Base-by-base conservation (phyloP, 2,797 vertebrate genomes). In the Esox masquinongy region DNA sequence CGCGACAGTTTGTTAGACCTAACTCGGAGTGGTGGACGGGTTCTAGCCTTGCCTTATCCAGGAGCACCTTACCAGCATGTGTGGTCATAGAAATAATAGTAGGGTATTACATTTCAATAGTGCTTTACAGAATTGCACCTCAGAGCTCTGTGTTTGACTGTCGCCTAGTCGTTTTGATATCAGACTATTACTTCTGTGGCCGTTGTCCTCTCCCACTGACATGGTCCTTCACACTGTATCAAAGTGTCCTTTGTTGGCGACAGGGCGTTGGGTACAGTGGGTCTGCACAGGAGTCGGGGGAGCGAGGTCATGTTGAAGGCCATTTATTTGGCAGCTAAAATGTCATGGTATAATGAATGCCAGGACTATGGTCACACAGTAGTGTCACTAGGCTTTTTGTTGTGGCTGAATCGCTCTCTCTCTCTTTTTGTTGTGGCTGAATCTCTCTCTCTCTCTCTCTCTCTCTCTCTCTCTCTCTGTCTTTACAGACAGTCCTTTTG, bases 181-280 rank as follows among this genome's bases (percentile, higher is more conserved):
- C 64, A 19, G 64, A 12, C 26, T 34, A 31, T 5, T 31, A 31
- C 73, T 79, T 49, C 79, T 49, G 79, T 70, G 56, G 84, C 74
- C 70, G 49, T 53, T 73, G n/a, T 61, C 53, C 39, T 4, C 24
- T 85, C 83, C 86, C 9, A 63, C 79, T 75, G 88, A 68, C 19
- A 68, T 17, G 6, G 82, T 31, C 80, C 78, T 72, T 89, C 85
- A 83, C 83, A 86, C 86, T 86, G 84, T 82, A 89, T 90, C 84
- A 89, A 66, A 79, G 86, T 74, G 79, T 76, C 80, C 83, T 90
- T 89, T 92, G 89, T 90, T 85, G 86, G 90, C 87, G 85, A 88
- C 87, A 89, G 84, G 73, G 82, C 83, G 87, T 87, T 82, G 81
- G 80, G 86, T 61, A 24, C 56, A 59, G 56, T 59, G 56, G 68